These are phyloP conservation scores for Momotus momota DNA, from an alignment of 2,797 vertebrate species.

Conservation along the genomic window DNA sequence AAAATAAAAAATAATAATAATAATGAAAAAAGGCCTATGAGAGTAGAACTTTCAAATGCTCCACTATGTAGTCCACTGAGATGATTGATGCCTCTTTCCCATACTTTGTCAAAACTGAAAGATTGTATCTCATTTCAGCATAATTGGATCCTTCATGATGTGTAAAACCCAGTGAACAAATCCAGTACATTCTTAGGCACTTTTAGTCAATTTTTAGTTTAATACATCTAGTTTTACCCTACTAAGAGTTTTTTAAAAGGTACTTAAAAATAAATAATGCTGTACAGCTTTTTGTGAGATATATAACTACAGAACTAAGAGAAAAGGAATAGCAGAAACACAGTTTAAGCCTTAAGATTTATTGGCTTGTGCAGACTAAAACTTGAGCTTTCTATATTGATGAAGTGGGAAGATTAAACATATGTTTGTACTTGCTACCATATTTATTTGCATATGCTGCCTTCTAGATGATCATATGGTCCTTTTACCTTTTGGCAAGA, in stretches of 20 bases:
- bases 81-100: not conserved
- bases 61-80: not conserved
- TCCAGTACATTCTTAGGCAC: not conserved
- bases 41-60: not conserved
- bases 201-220: not conserved
- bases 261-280: not conserved
- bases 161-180: not conserved
- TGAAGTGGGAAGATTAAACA: constrained; percentile 64
- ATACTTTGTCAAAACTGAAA: not conserved
- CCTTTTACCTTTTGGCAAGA: constrained; percentile 69
- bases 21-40: not conserved
- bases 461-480: constrained; percentile 66
- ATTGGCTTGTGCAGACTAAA: constrained; percentile 3
- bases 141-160: not conserved
- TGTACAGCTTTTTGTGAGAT: not conserved
- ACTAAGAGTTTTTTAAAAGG: not conserved
- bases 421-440: constrained; percentile 65
- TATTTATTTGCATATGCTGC: constrained; percentile 68
- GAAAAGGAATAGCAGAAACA: not conserved
- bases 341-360: constrained; percentile 2
- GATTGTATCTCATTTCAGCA: not conserved
- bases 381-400: constrained; percentile 47
- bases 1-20: no score
- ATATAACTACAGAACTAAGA: not conserved
- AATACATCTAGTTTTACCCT: not conserved